Base-by-base conservation (phyloP, 2,888 invertebrate genomes). In the Dione vanillae region DNA sequence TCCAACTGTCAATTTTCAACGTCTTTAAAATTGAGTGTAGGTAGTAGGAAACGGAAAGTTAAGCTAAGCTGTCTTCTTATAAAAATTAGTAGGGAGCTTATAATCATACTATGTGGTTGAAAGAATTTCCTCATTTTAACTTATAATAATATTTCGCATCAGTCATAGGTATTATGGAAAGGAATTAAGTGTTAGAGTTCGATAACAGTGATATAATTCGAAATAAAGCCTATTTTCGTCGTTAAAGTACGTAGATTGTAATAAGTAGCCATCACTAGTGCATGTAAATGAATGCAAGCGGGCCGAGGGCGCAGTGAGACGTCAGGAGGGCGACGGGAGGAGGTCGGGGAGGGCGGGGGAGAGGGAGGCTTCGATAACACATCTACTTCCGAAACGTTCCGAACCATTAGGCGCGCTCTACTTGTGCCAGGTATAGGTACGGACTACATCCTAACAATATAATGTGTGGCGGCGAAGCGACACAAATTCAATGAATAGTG, bases 371-470 rank as follows among this genome's bases (percentile, higher is more conserved):
- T 69, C 83, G 88, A 89, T 87, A 89, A 86, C 81, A 82, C 80
- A 75, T 82, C 80, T 78, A 85, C 88, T 89, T 89, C 88, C 88
- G 88, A 85, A 84, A 83, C 86, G 90, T 90, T 90, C 86, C 89
- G 84, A 85, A 80, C 88, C 89, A 90, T 89, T 90, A 89, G 88
- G 85, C 85, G 79, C 83, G 78, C 73, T 40, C 59, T 40, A 54
- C 58, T 70, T 68, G 65, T 54, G n/a, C 27, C 5, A 27, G 5
- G n/a, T n/a, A n/a, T n/a, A n/a, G n/a, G n/a, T n/a, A 27, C 27
- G 27, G 27, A 27, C 16, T 54, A n/a, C 40, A 68, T 40, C 37
- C 43, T 68, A 49, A 51, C 19, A 58, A 27, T 14, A 19, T 54
- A 35, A 54, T 54, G 61, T 54, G 16, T 11, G 35, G 43, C 45